phyloP scores from a whole-genome alignment of 2,113 vertebrate species.

The Prolemur simus region DNA sequence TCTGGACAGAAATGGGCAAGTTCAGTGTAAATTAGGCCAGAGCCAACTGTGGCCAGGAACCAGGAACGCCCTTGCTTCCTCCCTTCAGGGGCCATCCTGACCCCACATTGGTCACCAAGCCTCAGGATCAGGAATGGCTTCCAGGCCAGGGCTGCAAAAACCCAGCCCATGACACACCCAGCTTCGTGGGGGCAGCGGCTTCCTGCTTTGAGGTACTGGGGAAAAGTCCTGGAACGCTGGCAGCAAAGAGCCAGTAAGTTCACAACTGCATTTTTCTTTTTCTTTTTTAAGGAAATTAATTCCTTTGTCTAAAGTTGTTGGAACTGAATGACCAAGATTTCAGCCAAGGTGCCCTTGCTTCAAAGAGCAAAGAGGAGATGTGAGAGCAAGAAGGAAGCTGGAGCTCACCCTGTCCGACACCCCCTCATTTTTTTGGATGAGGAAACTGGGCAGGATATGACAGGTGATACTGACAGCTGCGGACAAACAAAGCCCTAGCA shows the following conservation, averaged over 20 bases:
- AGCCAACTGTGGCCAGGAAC: background rate
- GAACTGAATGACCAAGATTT: background rate
- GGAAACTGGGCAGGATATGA: background rate
- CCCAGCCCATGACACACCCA: background rate
- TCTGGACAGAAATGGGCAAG: background rate
- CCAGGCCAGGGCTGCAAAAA: background rate
- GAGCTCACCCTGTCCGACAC: background rate
- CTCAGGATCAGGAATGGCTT: background rate
- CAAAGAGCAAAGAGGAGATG: background rate
- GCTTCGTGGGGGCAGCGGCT: background rate
- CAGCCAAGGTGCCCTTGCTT: background rate
- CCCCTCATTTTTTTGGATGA: background rate
- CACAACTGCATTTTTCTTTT: background rate
- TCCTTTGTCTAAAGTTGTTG: background rate
- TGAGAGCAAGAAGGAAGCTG: background rate
- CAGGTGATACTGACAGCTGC: background rate
- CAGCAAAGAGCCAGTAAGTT: background rate
- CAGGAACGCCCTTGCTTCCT: background rate
- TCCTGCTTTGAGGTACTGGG: background rate
- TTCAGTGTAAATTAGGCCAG: background rate
- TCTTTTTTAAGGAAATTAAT: constrained; percentile 31
- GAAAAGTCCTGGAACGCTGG: background rate
- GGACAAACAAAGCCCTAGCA: background rate
- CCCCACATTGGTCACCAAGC: background rate
- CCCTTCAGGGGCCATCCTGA: background rate